These are phyloP conservation scores for Tiliqua scincoides DNA, from an alignment of 2,113 vertebrate genomes.

Conservation along the genomic window DNA sequence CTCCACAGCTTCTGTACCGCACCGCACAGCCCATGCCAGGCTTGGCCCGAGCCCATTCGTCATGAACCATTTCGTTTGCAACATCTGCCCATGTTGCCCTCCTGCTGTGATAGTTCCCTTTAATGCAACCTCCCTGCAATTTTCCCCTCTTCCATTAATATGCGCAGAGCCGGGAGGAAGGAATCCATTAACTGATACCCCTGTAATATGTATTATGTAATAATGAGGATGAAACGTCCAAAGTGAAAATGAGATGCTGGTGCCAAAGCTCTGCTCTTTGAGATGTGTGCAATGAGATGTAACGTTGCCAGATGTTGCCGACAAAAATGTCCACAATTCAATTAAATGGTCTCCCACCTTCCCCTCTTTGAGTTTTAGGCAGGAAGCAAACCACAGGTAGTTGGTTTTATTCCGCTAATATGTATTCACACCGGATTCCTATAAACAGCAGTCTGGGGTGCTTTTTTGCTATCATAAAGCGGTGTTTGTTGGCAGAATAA, in stretches of 20 bases:
- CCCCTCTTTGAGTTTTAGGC: neutral
- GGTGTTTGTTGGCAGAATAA: slow-evolving; percentile 15
- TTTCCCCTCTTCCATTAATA: neutral
- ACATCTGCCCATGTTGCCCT: slow-evolving; percentile 34
- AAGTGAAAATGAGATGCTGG: neutral
- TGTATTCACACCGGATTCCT: neutral
- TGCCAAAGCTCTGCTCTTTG: neutral
- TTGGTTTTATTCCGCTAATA: neutral
- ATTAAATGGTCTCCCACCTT: neutral
- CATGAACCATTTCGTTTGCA: slow-evolving; percentile 8
- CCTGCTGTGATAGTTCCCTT: neutral
- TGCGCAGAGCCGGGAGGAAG: neutral
- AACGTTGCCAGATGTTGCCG: neutral
- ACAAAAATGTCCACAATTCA: neutral
- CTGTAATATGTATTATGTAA: rapidly evolving
- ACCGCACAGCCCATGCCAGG: neutral
- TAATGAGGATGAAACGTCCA: neutral
- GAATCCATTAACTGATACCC: neutral
- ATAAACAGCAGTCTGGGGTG: neutral
- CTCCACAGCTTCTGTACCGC: rapidly evolving
- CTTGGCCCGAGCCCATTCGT: neutral
- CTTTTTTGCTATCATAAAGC: slow-evolving; percentile 6
- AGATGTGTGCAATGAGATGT: neutral
- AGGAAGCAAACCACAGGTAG: neutral
- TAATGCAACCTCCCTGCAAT: neutral